Conservation (phyloP, 2,113 vertebrate genomes). For the Oreochromis niloticus region DNA sequence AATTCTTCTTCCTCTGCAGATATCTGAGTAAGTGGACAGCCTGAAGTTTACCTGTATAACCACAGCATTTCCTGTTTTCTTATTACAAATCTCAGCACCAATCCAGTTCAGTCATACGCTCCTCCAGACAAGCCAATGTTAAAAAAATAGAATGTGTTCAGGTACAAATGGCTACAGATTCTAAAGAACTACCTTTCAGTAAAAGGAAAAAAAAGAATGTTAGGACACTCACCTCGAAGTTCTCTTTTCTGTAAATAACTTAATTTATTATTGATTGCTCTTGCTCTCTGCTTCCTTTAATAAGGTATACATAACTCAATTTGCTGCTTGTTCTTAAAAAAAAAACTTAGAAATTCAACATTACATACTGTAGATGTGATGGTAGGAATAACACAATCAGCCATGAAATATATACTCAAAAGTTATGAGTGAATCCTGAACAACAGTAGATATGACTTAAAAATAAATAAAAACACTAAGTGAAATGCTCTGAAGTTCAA, state of each 20-base stretch:
- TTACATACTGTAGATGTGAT: background rate
- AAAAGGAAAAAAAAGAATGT: background rate
- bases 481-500: background rate
- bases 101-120: accelerated
- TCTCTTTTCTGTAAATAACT: background rate
- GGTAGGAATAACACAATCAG: background rate
- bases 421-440: background rate
- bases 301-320: background rate
- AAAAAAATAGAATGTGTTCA: background rate
- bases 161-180: background rate
- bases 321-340: background rate
- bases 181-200: background rate
- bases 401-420: background rate
- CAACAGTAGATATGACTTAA: background rate
- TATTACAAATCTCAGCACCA: background rate
- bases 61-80: background rate
- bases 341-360: background rate
- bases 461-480: background rate
- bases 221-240: background rate
- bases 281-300: background rate
- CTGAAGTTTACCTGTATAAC: background rate
- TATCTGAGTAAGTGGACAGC: background rate
- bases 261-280: background rate
- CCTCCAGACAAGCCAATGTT: background rate
- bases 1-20: background rate